Percentiles rank a stretch among this genome's conserved stretches.
Conservation (phyloP, 2,888 invertebrate species). For the Drosophila peninsularis region DNA sequence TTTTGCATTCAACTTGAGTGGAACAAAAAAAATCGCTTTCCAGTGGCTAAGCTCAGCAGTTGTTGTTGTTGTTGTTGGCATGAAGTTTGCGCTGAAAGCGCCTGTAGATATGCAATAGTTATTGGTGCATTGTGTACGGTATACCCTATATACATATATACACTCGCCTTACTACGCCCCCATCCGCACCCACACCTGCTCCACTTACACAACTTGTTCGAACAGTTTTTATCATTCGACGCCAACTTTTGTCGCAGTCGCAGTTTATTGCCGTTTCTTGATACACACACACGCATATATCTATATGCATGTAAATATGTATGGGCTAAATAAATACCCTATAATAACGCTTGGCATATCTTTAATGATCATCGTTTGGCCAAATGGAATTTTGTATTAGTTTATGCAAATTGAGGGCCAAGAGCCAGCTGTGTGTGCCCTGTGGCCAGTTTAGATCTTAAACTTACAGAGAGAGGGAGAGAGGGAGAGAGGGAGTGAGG, state of each 20-base stretch:
- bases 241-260: constrained; percentile 37
- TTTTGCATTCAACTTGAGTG: constrained; percentile 9
- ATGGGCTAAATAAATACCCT: constrained; percentile 7
- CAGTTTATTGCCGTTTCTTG: constrained; percentile 35
- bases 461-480: not conserved
- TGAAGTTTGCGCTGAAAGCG: constrained; percentile 13
- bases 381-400: constrained; percentile 58
- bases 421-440: constrained; percentile 29
- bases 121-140: constrained; percentile 7
- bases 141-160: no score
- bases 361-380: constrained; percentile 56
- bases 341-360: constrained; percentile 57
- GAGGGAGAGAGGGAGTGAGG: not conserved
- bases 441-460: constrained; percentile 15
- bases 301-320: not conserved
- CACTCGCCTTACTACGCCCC: constrained; percentile 3
- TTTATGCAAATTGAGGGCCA: constrained; percentile 48
- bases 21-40: constrained; percentile 10
- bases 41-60: constrained; percentile 7
- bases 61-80: constrained; percentile 17
- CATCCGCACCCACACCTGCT: not conserved
- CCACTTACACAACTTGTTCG: constrained; percentile 16
- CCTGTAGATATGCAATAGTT: constrained; percentile 8
- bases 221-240: constrained; percentile 20
- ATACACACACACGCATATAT: constrained; percentile 5